Evolutionary conservation across 2,888 invertebrate genomes (phyloP).

Genomic region (Plebejus argus): DNA sequence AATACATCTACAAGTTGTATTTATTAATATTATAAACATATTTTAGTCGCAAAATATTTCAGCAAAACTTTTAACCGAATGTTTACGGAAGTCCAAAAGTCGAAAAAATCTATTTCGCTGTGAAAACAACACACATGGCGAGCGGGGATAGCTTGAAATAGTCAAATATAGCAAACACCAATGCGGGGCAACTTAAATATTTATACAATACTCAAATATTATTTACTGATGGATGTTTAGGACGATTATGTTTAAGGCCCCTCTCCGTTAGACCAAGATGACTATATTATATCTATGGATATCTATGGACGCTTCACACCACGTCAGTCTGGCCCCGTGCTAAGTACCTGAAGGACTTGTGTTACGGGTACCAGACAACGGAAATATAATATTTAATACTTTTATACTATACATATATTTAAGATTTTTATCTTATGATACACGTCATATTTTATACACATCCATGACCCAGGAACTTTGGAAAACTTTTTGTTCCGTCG

Average conservation of each 20-base stretch:
- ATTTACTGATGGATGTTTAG: not conserved
- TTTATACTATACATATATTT: too few relatives aligned
- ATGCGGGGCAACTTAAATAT: conserved; percentile 26
- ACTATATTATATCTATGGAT: too few relatives aligned
- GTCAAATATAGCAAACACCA: conserved; percentile 35
- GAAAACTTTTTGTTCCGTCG: too few relatives aligned
- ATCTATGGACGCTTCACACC: too few relatives aligned
- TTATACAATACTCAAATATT: not conserved
- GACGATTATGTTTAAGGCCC: not conserved
- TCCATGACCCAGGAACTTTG: too few relatives aligned
- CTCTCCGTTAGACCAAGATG: too few relatives aligned
- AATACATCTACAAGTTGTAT: not conserved
- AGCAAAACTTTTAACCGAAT: not conserved
- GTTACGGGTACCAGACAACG: too few relatives aligned
- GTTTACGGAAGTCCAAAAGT: conserved; percentile 1
- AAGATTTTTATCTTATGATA: too few relatives aligned
- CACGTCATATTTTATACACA: too few relatives aligned
- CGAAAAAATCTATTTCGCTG: conserved; percentile 35
- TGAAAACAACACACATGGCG: conserved; percentile 37
- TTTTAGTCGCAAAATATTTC: not conserved
- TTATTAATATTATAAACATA: not conserved
- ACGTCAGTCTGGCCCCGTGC: too few relatives aligned
- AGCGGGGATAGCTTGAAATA: conserved; percentile 35
- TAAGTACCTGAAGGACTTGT: too few relatives aligned
- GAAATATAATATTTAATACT: too few relatives aligned